Percentiles rank a stretch among this genome's conserved stretches.
phyloP scores from a whole-genome alignment of 2,113 vertebrate genomes.

The Picathartes gymnocephalus region DNA sequence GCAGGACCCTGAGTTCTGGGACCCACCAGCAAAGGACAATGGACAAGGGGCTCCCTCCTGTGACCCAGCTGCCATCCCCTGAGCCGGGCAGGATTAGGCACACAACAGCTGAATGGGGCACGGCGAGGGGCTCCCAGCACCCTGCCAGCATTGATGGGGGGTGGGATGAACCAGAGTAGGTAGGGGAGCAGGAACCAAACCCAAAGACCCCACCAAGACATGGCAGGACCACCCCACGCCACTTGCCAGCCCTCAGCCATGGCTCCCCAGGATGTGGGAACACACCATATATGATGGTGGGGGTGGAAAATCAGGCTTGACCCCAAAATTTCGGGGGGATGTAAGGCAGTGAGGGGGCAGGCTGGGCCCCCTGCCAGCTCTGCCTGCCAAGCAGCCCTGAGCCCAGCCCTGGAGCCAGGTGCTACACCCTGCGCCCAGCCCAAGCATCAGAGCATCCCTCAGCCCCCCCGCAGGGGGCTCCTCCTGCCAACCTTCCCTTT shows the following conservation, averaged over 20 bases:
- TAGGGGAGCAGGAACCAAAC: neutral
- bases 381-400: constrained; percentile 14
- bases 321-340: neutral
- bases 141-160: neutral
- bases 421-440: constrained; percentile 1
- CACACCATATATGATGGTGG: too few species aligned
- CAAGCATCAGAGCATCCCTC: constrained; percentile 23
- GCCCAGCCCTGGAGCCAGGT: neutral
- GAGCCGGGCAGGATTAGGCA: neutral
- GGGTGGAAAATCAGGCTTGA: neutral
- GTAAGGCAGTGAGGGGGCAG: neutral
- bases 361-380: neutral
- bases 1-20: neutral
- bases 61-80: neutral
- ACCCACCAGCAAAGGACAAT: neutral
- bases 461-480: neutral
- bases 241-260: neutral
- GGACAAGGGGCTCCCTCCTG: neutral
- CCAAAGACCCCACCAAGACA: too few species aligned
- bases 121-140: neutral
- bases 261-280: neutral
- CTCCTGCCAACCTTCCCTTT: constrained; percentile 3
- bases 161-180: neutral
- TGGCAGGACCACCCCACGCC: neutral
- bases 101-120: constrained; percentile 10